Evolutionary conservation across 1,140 invertebrate genomes (phyloP).

Genomic region (Bombus impatiens): DNA sequence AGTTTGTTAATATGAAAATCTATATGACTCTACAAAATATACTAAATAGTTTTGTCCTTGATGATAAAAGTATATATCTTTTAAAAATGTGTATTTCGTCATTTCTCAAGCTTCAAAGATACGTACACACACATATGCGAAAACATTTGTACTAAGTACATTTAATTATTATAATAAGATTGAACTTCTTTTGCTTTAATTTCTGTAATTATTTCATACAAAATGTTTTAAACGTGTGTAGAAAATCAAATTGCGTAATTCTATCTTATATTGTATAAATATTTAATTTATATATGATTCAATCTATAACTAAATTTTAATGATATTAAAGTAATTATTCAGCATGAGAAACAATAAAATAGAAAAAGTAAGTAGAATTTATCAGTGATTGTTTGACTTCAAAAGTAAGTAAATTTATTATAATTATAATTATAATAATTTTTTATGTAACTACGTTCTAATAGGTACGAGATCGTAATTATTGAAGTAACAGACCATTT

Average conservation of each 20-base stretch:
- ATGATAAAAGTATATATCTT: neutral
- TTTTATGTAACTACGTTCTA: neutral
- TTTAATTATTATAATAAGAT: neutral
- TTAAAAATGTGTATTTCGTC: neutral
- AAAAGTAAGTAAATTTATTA: neutral
- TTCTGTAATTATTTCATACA: neutral
- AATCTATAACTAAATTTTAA: neutral
- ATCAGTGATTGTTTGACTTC: neutral
- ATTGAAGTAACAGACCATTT: neutral
- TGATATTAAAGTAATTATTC: neutral
- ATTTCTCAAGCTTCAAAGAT: neutral
- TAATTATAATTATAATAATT: neutral
- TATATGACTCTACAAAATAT: neutral
- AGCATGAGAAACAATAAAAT: neutral
- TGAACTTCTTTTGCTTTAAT: neutral
- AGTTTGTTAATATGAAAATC: neutral
- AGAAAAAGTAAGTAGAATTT: neutral
- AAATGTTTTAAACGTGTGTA: neutral
- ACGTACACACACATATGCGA: neutral
- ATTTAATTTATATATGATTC: neutral
- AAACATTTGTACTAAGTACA: neutral
- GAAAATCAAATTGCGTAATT: neutral
- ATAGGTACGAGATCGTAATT: too few species aligned
- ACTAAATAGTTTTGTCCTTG: constrained; percentile 1
- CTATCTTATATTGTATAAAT: neutral